Conservation (phyloP, 2,888 invertebrate species). For the Oegoconia quadripuncta region DNA sequence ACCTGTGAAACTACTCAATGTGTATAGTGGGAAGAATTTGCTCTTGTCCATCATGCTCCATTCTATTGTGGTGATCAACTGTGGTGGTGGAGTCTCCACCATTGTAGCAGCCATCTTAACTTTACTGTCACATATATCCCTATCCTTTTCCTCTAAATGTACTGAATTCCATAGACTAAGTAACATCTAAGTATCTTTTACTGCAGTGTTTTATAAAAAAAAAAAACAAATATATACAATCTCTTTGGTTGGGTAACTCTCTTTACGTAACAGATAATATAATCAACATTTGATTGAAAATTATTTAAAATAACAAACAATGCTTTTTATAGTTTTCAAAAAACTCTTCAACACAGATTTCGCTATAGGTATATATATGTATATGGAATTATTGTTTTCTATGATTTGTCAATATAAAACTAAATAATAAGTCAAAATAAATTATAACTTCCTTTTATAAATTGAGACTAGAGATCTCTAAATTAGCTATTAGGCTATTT, state of each 20-base stretch:
- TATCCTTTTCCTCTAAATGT: conserved; percentile 24
- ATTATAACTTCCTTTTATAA: conserved; percentile 2
- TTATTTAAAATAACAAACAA: conserved; percentile 13
- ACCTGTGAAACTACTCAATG: conserved; percentile 91
- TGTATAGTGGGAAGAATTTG: conserved; percentile 95
- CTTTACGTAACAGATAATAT: conserved; percentile 15
- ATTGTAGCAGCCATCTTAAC: conserved; percentile 58
- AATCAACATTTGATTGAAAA: conserved; percentile 34
- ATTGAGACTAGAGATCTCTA: conserved; percentile 8
- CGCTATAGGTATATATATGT: too few species aligned
- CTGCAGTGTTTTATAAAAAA: neutral
- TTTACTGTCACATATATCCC: conserved; percentile 17
- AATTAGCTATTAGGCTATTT: conserved; percentile 20
- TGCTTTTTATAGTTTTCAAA: conserved; percentile 22
- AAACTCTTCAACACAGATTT: conserved; percentile 34
- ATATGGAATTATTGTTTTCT: conserved; percentile 30
- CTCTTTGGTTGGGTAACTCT: conserved; percentile 25
- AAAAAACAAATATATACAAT: conserved; percentile 7
- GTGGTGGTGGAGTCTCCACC: conserved; percentile 78
- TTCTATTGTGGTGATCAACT: conserved; percentile 91
- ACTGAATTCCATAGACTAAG: conserved; percentile 41
- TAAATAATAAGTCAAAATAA: conserved; percentile 12
- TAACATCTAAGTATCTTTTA: conserved; percentile 22
- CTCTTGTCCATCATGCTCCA: conserved; percentile 99
- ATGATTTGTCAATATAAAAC: conserved; percentile 10